Conservation (phyloP, 2,113 vertebrate species). For the Muntiacus reevesi region DNA sequence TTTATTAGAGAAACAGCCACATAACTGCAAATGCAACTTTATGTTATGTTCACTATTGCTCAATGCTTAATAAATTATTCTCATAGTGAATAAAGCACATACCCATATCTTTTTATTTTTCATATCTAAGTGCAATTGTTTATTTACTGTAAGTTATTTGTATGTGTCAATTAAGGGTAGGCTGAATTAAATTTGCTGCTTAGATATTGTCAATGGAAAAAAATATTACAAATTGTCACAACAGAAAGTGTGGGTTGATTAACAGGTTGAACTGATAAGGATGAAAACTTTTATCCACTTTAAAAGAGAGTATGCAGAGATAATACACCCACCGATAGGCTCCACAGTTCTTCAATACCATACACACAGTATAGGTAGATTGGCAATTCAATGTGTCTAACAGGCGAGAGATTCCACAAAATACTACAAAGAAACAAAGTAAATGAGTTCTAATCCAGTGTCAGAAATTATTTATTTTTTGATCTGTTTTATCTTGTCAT, state of each 20-base stretch:
- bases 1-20: not conserved
- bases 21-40: not conserved
- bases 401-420: not conserved
- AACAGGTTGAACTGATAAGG: not conserved
- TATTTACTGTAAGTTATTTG: not conserved
- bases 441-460: not conserved
- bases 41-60: fast-evolving
- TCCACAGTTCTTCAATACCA: not conserved
- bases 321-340: not conserved
- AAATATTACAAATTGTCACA: not conserved
- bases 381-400: not conserved
- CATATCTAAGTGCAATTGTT: not conserved
- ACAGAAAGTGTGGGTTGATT: not conserved
- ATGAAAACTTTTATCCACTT: not conserved
- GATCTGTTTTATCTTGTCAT: not conserved
- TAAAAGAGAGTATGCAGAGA: not conserved
- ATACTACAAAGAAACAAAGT: not conserved
- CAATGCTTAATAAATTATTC: not conserved
- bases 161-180: not conserved
- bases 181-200: not conserved
- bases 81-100: not conserved
- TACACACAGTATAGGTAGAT: fast-evolving
- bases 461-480: not conserved
- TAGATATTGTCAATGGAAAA: not conserved
- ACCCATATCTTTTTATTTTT: not conserved